phyloP scores from a whole-genome alignment of 1,140 invertebrate genomes.

The Drosophila kikkawai region DNA sequence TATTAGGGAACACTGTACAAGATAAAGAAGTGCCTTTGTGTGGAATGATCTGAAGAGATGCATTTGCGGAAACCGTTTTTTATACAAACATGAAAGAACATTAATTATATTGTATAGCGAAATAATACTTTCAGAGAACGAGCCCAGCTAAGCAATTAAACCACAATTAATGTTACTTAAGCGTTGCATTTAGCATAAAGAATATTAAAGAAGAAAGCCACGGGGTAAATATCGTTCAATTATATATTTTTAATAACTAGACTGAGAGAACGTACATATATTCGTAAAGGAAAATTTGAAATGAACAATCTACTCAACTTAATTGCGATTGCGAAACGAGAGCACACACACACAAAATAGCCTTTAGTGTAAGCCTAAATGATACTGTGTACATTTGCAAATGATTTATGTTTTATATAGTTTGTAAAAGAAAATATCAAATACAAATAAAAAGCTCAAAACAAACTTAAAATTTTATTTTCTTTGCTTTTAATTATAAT shows the following conservation, averaged over 20 bases:
- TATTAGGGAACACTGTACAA: conserved; percentile 46
- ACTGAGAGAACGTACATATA: conserved; percentile 62
- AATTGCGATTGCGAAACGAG: conserved; percentile 49
- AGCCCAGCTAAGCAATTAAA: conserved; percentile 42
- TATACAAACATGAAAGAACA: conserved; percentile 11
- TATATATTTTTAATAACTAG: conserved; percentile 61
- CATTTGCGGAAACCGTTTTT: conserved; percentile 27
- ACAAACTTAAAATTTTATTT: not conserved
- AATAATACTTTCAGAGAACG: conserved; percentile 14
- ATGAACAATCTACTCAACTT: conserved; percentile 60
- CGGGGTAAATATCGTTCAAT: conserved; percentile 17
- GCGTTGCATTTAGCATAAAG: conserved; percentile 69
- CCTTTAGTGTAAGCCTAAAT: conserved; percentile 61
- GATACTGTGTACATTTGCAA: conserved; percentile 68
- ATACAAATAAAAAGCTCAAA: conserved; percentile 73
- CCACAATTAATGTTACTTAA: conserved; percentile 71
- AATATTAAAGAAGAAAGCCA: conserved; percentile 32
- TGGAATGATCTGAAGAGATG: conserved; percentile 18
- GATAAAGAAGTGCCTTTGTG: conserved; percentile 65
- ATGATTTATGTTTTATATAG: conserved; percentile 71
- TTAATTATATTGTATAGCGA: conserved; percentile 26
- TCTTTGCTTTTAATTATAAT: not conserved
- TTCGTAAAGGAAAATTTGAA: conserved; percentile 39
- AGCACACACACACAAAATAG: conserved; percentile 71
- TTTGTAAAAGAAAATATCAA: conserved; percentile 52